Evolutionary conservation across 2,113 vertebrate species (phyloP).

Genomic region (Pituophis catenifer): DNA sequence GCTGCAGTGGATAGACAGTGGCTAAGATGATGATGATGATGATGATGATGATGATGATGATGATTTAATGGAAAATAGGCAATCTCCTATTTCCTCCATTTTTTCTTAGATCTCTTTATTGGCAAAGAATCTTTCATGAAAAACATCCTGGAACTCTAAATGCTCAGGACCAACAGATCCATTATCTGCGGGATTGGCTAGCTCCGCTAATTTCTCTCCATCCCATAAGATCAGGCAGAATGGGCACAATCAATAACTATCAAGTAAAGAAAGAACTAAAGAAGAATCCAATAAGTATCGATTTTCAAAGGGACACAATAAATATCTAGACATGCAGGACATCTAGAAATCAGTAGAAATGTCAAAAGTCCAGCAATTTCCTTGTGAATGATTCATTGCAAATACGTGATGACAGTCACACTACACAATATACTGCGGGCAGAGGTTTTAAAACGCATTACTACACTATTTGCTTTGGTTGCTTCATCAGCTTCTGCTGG

Average conservation of each 20-base stretch:
- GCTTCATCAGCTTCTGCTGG: background rate
- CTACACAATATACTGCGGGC: background rate
- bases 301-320: constrained; percentile 2
- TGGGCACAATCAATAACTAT: background rate
- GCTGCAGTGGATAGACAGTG: background rate
- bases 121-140: background rate
- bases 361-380: background rate
- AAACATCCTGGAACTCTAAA: background rate
- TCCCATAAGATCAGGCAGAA: background rate
- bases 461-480: background rate
- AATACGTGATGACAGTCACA: constrained; percentile 7
- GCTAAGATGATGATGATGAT: too few species aligned
- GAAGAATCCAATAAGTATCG: background rate
- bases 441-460: background rate
- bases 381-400: background rate
- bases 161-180: background rate
- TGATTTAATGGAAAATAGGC: background rate
- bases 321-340: background rate
- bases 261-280: background rate
- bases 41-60: too few species aligned
- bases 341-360: constrained; percentile 5
- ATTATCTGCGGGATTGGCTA: background rate
- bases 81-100: background rate
- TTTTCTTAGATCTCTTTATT: background rate
- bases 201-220: background rate